phyloP scores from a whole-genome alignment of 2,113 vertebrate species.

The Leucoraja erinaceus region DNA sequence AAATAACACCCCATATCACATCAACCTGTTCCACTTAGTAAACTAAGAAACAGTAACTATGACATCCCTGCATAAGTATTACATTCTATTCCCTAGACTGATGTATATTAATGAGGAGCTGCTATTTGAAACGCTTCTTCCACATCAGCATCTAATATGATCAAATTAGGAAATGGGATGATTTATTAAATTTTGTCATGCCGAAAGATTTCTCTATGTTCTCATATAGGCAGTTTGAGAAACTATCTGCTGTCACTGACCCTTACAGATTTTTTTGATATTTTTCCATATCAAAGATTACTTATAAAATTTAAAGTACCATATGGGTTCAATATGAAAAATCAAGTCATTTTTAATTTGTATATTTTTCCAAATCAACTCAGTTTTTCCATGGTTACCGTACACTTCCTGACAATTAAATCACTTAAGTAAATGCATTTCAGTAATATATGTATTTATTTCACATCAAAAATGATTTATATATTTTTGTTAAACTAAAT shows the following conservation, averaged over 20 bases:
- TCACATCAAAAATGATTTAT: background rate
- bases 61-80: constrained; percentile 74
- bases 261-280: background rate
- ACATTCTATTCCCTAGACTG: constrained; percentile 71
- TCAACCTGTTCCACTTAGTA: constrained; percentile 85
- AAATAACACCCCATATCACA: constrained; percentile 73
- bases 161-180: constrained; percentile 79
- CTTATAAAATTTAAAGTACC: background rate
- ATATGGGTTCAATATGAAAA: background rate
- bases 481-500: background rate
- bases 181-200: constrained; percentile 71
- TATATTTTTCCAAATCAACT: background rate
- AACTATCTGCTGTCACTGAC: constrained; percentile 50
- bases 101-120: constrained; percentile 83
- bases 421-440: background rate
- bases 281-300: background rate
- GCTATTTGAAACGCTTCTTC: constrained; percentile 71
- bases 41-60: constrained; percentile 73
- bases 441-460: background rate
- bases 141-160: constrained; percentile 80
- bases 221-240: constrained; percentile 61
- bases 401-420: background rate
- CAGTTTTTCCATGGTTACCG: background rate
- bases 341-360: background rate
- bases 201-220: constrained; percentile 71